These are phyloP conservation scores for Aldabrachelys gigantea DNA, from an alignment of 2,113 vertebrate genomes.

Conservation along the genomic window DNA sequence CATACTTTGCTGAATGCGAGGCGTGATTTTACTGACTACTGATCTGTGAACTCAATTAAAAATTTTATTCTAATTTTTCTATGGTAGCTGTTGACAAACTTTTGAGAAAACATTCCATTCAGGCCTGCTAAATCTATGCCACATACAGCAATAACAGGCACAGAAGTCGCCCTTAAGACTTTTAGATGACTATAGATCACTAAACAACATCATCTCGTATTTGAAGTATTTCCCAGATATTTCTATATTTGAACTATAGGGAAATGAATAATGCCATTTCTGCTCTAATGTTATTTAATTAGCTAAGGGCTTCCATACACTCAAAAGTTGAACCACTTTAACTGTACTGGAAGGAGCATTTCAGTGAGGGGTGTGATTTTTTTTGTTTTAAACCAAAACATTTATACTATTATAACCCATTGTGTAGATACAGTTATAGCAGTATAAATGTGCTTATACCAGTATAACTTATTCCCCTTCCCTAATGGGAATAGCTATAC, in stretches of 20 bases:
- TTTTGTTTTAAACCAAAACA: background rate
- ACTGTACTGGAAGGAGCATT: background rate
- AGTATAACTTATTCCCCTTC: background rate
- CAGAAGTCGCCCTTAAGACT: background rate
- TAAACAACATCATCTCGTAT: background rate
- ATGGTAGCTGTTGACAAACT: background rate
- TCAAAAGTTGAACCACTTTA: background rate
- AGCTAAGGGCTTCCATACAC: background rate
- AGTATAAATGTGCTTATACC: background rate
- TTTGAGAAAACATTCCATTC: background rate
- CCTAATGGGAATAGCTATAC: background rate
- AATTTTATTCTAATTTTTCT: background rate
- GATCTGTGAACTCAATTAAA: background rate
- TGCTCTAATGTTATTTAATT: background rate
- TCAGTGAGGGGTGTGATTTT: background rate
- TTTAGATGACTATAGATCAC: constrained; percentile 10
- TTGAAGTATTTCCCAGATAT: constrained; percentile 18
- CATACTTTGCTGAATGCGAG: background rate
- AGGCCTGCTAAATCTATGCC: background rate
- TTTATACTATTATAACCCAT: background rate
- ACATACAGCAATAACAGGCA: background rate
- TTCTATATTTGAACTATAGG: background rate
- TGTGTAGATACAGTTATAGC: background rate
- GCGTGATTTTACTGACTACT: background rate
- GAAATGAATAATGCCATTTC: constrained; percentile 9